phyloP scores from a whole-genome alignment of 2,888 invertebrate genomes.

The Ophioninae sp. region DNA sequence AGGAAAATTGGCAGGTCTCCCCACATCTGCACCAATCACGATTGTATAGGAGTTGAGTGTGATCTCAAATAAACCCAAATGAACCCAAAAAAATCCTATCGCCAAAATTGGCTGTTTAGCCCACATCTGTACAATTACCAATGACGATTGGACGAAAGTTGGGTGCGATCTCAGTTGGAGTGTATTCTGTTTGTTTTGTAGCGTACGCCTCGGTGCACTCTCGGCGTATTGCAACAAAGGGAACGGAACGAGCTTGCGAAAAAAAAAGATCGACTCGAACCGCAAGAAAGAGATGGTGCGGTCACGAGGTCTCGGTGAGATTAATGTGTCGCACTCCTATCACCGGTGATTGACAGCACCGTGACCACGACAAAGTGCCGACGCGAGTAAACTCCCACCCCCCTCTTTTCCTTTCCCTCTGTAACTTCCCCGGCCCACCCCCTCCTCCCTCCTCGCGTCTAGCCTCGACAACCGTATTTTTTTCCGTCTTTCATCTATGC shows the following conservation, averaged over 20 bases:
- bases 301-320: constrained; percentile 73
- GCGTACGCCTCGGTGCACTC: constrained; percentile 25
- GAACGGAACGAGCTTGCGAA: constrained; percentile 66
- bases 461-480: neutral
- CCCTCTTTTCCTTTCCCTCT: constrained; percentile 19
- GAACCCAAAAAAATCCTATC: too few relatives aligned
- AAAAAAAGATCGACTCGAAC: constrained; percentile 68
- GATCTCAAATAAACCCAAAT: too few relatives aligned
- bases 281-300: constrained; percentile 72
- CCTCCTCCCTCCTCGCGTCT: neutral
- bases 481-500: neutral
- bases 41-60: too few relatives aligned
- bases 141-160: too few relatives aligned
- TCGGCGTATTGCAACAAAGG: constrained; percentile 52
- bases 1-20: too few relatives aligned
- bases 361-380: constrained; percentile 80
- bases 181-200: constrained; percentile 21
- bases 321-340: constrained; percentile 80
- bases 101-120: too few relatives aligned
- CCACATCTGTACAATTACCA: too few relatives aligned
- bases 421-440: neutral
- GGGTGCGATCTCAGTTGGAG: neutral
- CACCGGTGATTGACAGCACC: constrained; percentile 79
- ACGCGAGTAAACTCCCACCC: constrained; percentile 67
- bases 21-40: too few relatives aligned